Percentiles rank a stretch among this genome's conserved stretches.
Conservation (phyloP, 2,797 vertebrate species). For the Takifugu rubripes region DNA sequence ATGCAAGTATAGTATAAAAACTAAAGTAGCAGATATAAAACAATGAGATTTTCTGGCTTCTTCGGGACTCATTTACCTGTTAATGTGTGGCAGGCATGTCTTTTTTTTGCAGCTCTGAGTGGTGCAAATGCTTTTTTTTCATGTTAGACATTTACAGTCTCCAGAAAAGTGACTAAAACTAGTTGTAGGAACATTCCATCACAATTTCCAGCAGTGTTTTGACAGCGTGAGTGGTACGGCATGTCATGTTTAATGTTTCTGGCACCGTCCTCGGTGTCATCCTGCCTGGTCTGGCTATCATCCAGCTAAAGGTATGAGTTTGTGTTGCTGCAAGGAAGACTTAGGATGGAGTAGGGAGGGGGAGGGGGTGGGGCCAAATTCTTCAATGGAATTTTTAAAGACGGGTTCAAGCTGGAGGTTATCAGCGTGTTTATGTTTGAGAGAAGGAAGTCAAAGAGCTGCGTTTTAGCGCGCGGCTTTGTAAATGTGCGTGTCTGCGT, state of each 20-base stretch:
- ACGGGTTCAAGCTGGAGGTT: conserved; percentile 64
- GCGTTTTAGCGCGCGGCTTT: conserved; percentile 21
- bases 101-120: too few relatives aligned
- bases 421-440: conserved; percentile 66
- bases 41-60: too few relatives aligned
- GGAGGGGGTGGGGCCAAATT: conserved; percentile 12
- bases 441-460: conserved; percentile 46
- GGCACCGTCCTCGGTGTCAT: conserved; percentile 54
- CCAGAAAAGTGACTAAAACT: background rate
- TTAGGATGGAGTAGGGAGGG: conserved; percentile 1
- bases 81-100: too few relatives aligned
- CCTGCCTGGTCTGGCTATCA: conserved; percentile 48
- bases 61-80: too few relatives aligned
- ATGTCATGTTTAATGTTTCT: conserved; percentile 54
- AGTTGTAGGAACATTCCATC: conserved; percentile 22
- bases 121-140: too few relatives aligned
- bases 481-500: conserved; percentile 41
- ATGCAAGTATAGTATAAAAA: too few relatives aligned
- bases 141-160: background rate
- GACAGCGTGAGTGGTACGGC: conserved; percentile 34
- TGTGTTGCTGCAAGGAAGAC: conserved; percentile 38
- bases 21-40: too few relatives aligned
- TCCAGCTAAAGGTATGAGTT: conserved; percentile 57
- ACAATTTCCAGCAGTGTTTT: conserved; percentile 27
- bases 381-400: conserved; percentile 67